Conservation (phyloP, 1,140 invertebrate genomes). For the Ips typographus region DNA sequence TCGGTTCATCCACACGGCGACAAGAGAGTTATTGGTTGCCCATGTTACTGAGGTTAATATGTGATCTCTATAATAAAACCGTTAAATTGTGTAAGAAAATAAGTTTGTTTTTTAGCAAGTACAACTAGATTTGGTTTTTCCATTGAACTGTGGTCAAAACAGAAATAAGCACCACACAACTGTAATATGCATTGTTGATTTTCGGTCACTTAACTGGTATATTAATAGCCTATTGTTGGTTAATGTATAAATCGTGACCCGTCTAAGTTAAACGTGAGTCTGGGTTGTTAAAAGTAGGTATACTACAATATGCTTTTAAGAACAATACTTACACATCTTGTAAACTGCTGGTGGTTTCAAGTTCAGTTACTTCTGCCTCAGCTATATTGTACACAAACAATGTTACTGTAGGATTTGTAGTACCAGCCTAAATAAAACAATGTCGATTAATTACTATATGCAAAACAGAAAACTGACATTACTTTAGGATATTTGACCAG, state of each 20-base stretch:
- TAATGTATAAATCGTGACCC: no score
- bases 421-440: conserved; percentile 64
- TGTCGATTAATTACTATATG: no score
- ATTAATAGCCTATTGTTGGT: no score
- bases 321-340: no score
- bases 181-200: no score
- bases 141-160: no score
- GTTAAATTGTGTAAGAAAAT: conserved; percentile 4
- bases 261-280: no score
- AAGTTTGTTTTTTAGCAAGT: background rate
- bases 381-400: conserved; percentile 57
- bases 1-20: conserved; percentile 83
- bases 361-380: conserved; percentile 30
- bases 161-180: no score
- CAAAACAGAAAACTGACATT: conserved; percentile 12
- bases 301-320: no score
- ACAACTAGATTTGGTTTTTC: no score
- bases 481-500: conserved; percentile 88
- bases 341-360: background rate
- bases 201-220: background rate
- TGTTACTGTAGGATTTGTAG: conserved; percentile 72
- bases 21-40: conserved; percentile 68
- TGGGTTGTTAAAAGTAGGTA: no score
- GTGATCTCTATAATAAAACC: conserved; percentile 56
- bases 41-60: conserved; percentile 76